phyloP scores from a whole-genome alignment of 2,113 vertebrate genomes.

The Protobothrops flavoviridis region DNA sequence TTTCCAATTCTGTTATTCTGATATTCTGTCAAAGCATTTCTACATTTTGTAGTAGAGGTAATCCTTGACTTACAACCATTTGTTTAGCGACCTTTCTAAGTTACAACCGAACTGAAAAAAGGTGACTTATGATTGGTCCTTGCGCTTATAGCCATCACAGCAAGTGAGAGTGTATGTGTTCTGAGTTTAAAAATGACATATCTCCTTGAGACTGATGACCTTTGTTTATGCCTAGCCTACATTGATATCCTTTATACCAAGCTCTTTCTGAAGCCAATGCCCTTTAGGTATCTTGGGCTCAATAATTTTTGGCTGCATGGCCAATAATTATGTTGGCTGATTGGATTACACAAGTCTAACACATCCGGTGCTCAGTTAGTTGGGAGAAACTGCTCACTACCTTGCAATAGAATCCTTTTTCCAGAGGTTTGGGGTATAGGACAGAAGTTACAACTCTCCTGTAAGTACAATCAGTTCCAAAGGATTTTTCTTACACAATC shows the following conservation, averaged over 20 bases:
- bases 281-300: not conserved
- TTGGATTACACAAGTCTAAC: not conserved
- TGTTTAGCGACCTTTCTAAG: not conserved
- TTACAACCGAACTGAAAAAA: not conserved
- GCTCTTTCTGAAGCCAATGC: not conserved
- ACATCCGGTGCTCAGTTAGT: not conserved
- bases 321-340: not conserved
- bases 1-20: not conserved
- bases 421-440: not conserved
- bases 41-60: not conserved
- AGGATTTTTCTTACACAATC: not conserved
- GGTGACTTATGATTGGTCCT: not conserved
- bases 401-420: not conserved
- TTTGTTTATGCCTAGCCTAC: not conserved
- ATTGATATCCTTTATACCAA: not conserved
- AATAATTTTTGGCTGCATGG: not conserved
- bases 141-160: not conserved
- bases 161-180: not conserved
- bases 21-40: not conserved
- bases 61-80: not conserved
- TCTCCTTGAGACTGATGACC: not conserved
- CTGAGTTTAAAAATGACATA: not conserved
- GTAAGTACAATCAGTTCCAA: not conserved
- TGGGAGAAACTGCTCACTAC: not conserved
- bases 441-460: not conserved